Evolutionary conservation across 2,113 vertebrate species (phyloP), one percentile per base, ranked within the genome.

Genomic region (Pycnonotus jocosus): DNA sequence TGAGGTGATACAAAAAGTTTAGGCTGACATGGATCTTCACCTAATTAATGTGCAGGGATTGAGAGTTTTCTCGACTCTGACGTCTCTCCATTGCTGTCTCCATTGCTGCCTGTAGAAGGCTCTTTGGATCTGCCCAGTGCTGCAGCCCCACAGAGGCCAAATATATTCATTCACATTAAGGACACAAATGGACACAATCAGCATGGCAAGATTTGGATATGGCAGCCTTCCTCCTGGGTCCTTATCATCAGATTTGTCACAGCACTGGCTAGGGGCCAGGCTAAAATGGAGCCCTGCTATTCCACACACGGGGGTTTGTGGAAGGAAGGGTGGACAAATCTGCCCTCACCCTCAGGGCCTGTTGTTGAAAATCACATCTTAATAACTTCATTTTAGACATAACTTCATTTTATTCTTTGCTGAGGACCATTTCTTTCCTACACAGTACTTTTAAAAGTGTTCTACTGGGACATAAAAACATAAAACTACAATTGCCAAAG

Each of bases 301-400:
- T 57, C 54, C 8, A 33, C 38, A 42, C 6, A 0, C 0, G 1
- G 6, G 5, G 3, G 1, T n/a, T 45, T 10, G 15, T 15, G 22
- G 58, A 68, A 58, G 40, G 40, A 80, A 33, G 12, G 28, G 18
- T 45, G 21, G 33, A 48, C 37, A 64, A 60, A 74, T 3, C 11
- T 37, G 4, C 20, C 7, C 33, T 66, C 42, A 27, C 15, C 18
- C 9, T 54, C 84, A 85, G 24, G 82, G 70, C 11, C 23, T 2
- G 0, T 42, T 60, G 69, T 28, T 68, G 30, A 69, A 90, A 79
- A 51, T 23, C 40, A 44, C 27, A 56, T 38, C 62, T 51, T n/a
- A 62, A 65, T 62, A 19, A 31, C 21, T 84, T 54, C 20, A 13
- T 56, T 84, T 68, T 60, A 60, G 57, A 44, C 37, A 60, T n/a